These are phyloP conservation scores for Andinoacara biseriatus DNA, from an alignment of 2,113 vertebrate genomes.

Conservation along the genomic window DNA sequence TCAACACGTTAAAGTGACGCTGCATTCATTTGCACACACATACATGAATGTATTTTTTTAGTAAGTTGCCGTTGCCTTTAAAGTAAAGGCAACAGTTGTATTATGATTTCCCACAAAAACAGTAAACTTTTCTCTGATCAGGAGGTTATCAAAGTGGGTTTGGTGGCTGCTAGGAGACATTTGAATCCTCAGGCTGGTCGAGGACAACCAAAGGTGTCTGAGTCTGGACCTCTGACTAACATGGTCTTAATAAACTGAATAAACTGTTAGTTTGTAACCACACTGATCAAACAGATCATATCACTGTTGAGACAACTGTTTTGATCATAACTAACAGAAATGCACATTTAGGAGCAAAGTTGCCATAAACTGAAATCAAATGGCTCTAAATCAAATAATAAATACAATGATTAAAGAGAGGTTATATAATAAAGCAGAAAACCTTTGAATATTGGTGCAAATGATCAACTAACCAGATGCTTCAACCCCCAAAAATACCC, in stretches of 20 bases:
- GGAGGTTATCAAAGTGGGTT: too few relatives aligned
- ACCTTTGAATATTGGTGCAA: background rate
- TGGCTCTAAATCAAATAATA: background rate
- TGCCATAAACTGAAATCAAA: background rate
- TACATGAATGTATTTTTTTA: too few relatives aligned
- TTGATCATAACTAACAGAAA: background rate
- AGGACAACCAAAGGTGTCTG: background rate
- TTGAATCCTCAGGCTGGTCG: too few relatives aligned
- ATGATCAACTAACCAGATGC: background rate
- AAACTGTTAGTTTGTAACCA: fast-evolving
- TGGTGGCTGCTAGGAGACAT: too few relatives aligned
- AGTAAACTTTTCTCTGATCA: too few relatives aligned
- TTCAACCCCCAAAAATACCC: background rate
- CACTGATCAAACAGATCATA: background rate
- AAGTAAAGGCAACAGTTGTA: too few relatives aligned
- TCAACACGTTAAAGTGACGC: too few relatives aligned
- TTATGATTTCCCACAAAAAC: too few relatives aligned
- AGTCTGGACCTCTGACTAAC: background rate
- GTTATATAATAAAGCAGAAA: background rate
- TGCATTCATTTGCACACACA: too few relatives aligned
- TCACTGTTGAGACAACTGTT: background rate
- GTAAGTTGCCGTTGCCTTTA: too few relatives aligned
- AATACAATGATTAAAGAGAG: fast-evolving
- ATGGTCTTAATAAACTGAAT: background rate
- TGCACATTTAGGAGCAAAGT: background rate